These are phyloP conservation scores for Chymomyza costata DNA, from an alignment of 1,140 invertebrate species.

Conservation along the genomic window DNA sequence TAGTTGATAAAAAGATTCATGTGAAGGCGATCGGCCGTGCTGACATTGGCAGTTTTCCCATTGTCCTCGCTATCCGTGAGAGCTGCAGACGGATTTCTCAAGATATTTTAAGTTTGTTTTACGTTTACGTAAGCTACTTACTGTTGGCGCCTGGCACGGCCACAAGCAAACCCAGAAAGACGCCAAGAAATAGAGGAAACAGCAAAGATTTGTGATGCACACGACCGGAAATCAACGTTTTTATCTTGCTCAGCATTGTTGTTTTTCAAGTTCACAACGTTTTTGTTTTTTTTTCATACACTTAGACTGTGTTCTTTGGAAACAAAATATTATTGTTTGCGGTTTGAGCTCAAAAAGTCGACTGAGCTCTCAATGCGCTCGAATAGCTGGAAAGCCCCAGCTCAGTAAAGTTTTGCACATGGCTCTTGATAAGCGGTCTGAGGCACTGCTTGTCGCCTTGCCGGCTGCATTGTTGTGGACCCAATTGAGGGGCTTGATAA, in stretches of 20 bases:
- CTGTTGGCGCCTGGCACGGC: conserved; percentile 54
- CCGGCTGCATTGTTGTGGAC: no score
- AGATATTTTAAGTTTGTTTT: conserved; percentile 1
- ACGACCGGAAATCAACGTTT: conserved; percentile 45
- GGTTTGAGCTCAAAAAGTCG: conserved; percentile 13
- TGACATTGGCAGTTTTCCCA: conserved; percentile 74
- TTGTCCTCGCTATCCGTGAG: conserved; percentile 3
- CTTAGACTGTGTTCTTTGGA: conserved; percentile 4
- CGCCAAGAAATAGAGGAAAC: conserved; percentile 3
- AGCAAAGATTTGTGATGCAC: conserved; percentile 12
- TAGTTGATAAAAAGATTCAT: conserved; percentile 79
- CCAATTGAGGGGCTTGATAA: background rate
- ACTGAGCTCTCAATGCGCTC: conserved; percentile 26
- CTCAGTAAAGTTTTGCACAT: background rate
- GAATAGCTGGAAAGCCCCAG: conserved; percentile 1
- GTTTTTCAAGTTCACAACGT: conserved; percentile 29
- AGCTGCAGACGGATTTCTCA: conserved; percentile 5
- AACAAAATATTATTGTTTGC: conserved; percentile 14
- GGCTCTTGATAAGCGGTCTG: background rate
- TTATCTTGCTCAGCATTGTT: conserved; percentile 53
- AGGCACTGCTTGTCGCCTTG: no score
- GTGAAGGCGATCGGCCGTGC: conserved; percentile 78
- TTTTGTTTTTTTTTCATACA: conserved; percentile 2
- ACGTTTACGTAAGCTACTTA: no score
- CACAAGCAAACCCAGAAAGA: conserved; percentile 21